Evolutionary conservation across 2,888 invertebrate genomes (phyloP).

Genomic region (Pyrochroa serraticornis): DNA sequence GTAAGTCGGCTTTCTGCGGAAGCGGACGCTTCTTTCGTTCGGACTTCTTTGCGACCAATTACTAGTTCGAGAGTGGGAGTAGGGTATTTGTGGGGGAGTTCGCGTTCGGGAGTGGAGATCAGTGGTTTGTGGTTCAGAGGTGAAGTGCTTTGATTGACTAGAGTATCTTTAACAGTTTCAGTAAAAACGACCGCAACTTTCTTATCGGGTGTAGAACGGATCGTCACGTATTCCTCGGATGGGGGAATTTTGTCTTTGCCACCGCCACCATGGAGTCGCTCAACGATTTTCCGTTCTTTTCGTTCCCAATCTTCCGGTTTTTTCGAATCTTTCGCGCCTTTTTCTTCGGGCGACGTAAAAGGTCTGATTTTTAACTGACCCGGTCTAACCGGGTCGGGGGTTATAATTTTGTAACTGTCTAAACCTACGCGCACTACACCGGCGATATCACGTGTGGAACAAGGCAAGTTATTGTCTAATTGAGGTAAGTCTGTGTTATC

Average conservation of each 20-base stretch:
- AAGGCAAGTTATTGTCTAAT: constrained; percentile 48
- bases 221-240: constrained; percentile 41
- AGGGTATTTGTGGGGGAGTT: constrained; percentile 25
- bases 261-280: constrained; percentile 57
- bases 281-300: constrained; percentile 54
- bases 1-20: constrained; percentile 62
- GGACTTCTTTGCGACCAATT: constrained; percentile 62
- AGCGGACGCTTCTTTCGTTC: constrained; percentile 61
- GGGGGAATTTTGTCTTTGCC: constrained; percentile 49
- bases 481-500: constrained; percentile 45
- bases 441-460: constrained; percentile 46
- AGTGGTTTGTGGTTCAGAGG: constrained; percentile 52
- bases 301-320: constrained; percentile 57
- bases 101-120: constrained; percentile 36
- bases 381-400: constrained; percentile 49
- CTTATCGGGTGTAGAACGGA: constrained; percentile 44
- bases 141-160: constrained; percentile 55
- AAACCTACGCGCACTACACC: constrained; percentile 48
- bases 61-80: constrained; percentile 59
- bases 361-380: constrained; percentile 48
- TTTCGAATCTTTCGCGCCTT: constrained; percentile 57
- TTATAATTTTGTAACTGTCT: constrained; percentile 50
- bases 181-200: constrained; percentile 39
- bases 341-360: constrained; percentile 55
- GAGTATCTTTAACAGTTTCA: constrained; percentile 30